Percentiles rank a stretch among this genome's conserved stretches.
Conservation (phyloP, 2,888 invertebrate genomes). For the Diachrysia chrysitis region DNA sequence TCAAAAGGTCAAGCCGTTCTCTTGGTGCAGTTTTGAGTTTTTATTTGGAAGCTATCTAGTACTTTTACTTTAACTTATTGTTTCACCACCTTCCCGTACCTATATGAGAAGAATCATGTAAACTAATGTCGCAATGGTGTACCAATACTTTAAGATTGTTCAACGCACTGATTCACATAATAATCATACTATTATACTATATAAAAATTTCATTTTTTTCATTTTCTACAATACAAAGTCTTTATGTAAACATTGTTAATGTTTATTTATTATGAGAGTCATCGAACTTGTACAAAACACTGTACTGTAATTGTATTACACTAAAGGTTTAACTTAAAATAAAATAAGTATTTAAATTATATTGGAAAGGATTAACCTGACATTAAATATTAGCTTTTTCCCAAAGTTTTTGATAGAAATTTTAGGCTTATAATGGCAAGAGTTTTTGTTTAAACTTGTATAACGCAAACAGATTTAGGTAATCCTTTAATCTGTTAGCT, state of each 20-base stretch:
- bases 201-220: too few species aligned
- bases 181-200: background rate
- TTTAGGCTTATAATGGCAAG: background rate
- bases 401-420: slow-evolving; percentile 2
- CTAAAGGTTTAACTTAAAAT: background rate
- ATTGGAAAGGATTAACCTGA: background rate
- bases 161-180: slow-evolving; percentile 6
- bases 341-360: too few species aligned
- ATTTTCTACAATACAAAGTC: background rate
- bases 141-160: background rate
- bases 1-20: too few species aligned
- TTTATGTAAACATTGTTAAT: background rate
- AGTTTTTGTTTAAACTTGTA: slow-evolving; percentile 5
- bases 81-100: background rate
- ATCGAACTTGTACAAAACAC: background rate
- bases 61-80: too few species aligned
- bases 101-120: background rate
- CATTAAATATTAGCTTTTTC: slow-evolving; percentile 1
- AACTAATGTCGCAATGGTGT: background rate
- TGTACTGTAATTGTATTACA: background rate
- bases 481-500: slow-evolving; percentile 6
- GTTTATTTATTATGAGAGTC: background rate
- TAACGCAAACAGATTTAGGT: slow-evolving; percentile 3
- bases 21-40: too few species aligned
- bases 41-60: too few species aligned